Evolutionary conservation across 2,888 invertebrate species (phyloP).

Genomic region (Polydrusus pterygomalis): DNA sequence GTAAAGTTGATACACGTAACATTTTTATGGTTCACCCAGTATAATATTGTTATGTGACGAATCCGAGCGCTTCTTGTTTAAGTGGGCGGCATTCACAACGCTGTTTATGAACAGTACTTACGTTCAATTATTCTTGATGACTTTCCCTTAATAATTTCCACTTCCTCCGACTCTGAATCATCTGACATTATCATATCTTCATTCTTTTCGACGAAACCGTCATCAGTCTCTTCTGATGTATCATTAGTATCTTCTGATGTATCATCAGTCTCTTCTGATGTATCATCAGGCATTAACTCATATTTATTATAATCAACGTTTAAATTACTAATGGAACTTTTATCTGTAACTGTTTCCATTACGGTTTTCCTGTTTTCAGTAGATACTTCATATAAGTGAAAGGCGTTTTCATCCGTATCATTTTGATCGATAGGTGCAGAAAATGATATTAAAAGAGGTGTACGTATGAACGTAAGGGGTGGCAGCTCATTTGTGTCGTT

Average conservation of each 20-base stretch:
- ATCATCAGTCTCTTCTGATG: background rate
- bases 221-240: background rate
- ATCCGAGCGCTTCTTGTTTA: too few species aligned
- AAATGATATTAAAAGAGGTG: background rate
- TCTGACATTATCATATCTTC: background rate
- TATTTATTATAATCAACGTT: background rate
- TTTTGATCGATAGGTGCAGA: background rate
- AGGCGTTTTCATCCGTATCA: background rate
- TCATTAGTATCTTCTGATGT: background rate
- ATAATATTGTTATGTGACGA: too few species aligned
- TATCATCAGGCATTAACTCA: background rate
- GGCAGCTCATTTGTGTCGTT: background rate
- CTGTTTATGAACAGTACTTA: too few species aligned
- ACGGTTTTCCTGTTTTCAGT: background rate
- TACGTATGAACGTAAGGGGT: background rate
- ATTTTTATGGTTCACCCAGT: too few species aligned
- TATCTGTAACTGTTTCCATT: background rate
- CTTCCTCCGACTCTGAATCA: background rate
- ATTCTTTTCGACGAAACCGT: background rate
- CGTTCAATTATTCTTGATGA: background rate
- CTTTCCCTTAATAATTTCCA: background rate
- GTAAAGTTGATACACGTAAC: too few species aligned
- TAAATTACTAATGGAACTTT: background rate
- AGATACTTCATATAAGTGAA: background rate
- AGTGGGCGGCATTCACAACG: too few species aligned